A percentile compares a stretch with the other conserved stretches of the same genome.
Conservation (phyloP, 2,113 vertebrate genomes). For the Xyliphius kryptos region DNA sequence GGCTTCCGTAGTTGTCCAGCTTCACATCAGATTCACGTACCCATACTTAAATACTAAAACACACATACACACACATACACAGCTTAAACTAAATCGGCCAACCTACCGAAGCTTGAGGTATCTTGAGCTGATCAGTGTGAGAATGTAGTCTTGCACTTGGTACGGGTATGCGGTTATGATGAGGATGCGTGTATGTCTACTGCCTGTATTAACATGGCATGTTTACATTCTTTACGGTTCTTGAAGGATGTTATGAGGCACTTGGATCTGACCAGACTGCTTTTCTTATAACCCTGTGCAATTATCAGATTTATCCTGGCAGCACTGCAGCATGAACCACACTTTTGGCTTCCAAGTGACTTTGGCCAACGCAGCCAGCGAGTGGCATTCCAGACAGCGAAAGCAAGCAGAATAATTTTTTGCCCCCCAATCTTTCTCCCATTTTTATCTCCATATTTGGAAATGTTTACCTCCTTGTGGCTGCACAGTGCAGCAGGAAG, state of each 20-base stretch:
- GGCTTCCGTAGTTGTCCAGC: conserved; percentile 32
- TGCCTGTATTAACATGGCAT: not conserved
- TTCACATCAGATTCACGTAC: conserved; percentile 11
- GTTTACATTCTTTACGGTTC: conserved; percentile 14
- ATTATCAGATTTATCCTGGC: conserved; percentile 53
- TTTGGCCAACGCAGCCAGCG: conserved; percentile 48
- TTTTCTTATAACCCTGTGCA: conserved; percentile 49
- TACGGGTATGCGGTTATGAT: not conserved
- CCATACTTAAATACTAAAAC: too few relatives aligned
- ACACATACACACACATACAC: not conserved
- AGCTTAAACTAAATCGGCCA: too few relatives aligned
- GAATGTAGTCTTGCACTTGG: conserved; percentile 4
- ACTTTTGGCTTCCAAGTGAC: conserved; percentile 60
- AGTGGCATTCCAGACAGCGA: conserved; percentile 66
- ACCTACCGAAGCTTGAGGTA: conserved; percentile 4
- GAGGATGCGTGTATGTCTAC: not conserved
- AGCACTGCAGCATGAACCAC: conserved; percentile 52
- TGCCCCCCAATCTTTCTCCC: conserved; percentile 73
- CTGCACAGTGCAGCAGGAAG: conserved; percentile 69
- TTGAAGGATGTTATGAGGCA: not conserved
- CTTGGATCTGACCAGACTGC: conserved; percentile 24
- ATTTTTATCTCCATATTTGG: conserved; percentile 93
- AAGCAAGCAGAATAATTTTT: conserved; percentile 75
- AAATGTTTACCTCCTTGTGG: conserved; percentile 96
- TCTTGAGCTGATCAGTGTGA: not conserved